Conservation (phyloP, 2,797 vertebrate genomes). For the Bucorvus abyssinicus region DNA sequence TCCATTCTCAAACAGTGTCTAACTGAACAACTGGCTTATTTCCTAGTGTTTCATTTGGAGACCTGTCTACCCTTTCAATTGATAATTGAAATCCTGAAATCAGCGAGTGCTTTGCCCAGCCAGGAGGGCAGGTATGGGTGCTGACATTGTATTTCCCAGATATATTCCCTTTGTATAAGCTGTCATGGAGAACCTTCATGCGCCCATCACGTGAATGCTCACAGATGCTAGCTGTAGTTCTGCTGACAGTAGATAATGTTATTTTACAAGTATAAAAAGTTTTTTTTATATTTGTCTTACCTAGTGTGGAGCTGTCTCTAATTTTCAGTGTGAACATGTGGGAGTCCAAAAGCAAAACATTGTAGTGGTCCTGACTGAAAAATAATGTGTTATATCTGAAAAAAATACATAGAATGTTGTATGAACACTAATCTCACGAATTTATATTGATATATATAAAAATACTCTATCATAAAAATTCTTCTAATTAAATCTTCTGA, state of each 20-base stretch:
- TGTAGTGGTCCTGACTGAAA: neutral
- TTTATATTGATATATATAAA: neutral
- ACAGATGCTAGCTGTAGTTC: neutral
- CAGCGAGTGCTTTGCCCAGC: neutral
- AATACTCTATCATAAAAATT: neutral
- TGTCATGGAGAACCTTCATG: fast-evolving
- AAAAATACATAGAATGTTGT: neutral
- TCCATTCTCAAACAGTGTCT: neutral
- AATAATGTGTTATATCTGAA: neutral
- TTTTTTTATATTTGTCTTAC: neutral
- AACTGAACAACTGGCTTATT: neutral
- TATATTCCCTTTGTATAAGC: neutral
- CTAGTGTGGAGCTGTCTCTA: neutral
- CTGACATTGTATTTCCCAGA: neutral
- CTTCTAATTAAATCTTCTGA: neutral
- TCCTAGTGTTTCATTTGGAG: neutral
- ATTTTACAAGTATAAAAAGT: neutral
- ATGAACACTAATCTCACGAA: neutral
- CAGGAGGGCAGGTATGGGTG: neutral
- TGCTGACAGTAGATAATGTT: neutral
- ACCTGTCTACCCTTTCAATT: neutral
- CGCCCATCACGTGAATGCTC: neutral
- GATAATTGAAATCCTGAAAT: neutral
- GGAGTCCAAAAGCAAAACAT: neutral
- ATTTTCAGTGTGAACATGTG: neutral